Percentiles rank a stretch among this genome's conserved stretches.
These are phyloP conservation scores for Otolemur garnettii DNA, from an alignment of 2,113 vertebrate species.

Conservation along the genomic window DNA sequence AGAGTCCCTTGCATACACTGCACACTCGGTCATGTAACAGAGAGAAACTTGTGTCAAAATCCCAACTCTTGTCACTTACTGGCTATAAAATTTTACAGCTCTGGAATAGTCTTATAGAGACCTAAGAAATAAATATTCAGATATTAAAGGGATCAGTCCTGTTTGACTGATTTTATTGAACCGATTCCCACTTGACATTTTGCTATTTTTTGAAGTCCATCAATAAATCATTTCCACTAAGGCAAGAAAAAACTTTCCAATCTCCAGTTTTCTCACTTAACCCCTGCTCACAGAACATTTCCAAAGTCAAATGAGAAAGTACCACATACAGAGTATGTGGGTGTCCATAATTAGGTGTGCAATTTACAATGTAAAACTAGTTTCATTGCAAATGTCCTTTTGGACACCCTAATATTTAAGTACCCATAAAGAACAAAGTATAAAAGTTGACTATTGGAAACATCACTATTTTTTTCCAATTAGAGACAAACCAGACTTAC, in stretches of 20 bases:
- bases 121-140: constrained; percentile 25
- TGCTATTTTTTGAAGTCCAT: constrained; percentile 48
- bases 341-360: too few species aligned
- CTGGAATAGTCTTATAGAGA: constrained; percentile 22
- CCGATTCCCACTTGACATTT: constrained; percentile 18
- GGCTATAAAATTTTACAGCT: constrained; percentile 18
- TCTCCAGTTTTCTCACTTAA: constrained; percentile 31
- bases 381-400: too few species aligned
- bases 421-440: constrained; percentile 13
- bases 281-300: constrained; percentile 8
- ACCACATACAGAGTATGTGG: too few species aligned
- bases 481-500: constrained; percentile 50
- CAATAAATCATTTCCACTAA: constrained; percentile 30
- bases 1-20: neutral
- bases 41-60: constrained; percentile 13
- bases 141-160: constrained; percentile 16
- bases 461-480: constrained; percentile 46
- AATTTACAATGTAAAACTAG: too few species aligned
- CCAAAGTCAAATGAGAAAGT: constrained; percentile 44
- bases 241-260: neutral
- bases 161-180: neutral
- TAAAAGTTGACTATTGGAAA: constrained; percentile 41
- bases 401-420: neutral
- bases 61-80: neutral
- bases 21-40: neutral